Base-by-base conservation (phyloP, 1,140 invertebrate species). In the Drosophila paulistorum region DNA sequence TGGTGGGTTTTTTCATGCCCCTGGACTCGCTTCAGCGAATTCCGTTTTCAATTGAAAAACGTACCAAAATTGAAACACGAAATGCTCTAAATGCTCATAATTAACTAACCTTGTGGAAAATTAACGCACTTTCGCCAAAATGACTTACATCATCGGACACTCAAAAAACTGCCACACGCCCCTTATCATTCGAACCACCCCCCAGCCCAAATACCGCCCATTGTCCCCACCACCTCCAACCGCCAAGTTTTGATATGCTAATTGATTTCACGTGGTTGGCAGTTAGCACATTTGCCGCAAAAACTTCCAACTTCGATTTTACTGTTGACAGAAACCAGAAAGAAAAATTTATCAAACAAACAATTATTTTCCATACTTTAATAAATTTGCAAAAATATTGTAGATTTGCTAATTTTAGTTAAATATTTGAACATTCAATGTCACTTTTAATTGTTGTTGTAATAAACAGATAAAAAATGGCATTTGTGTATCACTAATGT, bases 211-310 rank as follows among this genome's bases (percentile, higher is more conserved):
- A 37, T 11, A 30, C 6, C 35, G n/a, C 6, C 30, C 6, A 5
- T 30, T 30, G 30, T 6, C 10, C 7, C 14, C 11, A 14, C 58
- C 14, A 10, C 58, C 58, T 41, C 37, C 10, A 1, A 30, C 30
- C 30, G 9, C 17, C 17, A 51, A 60, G 11, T 37, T 65, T 76
- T 76, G 66, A 77, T 77, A 69, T 70, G 84, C 83, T 89, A 87
- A 87, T 87, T 87, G 83, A 87, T 80, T 87, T 83, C 83, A 89
- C 83, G 84, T 87, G 83, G 79, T 55, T 42, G 55, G 64, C 41
- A 75, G 67, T 82, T 83, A 87, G 59, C 73, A 89, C 73, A 51
- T 58, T 67, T 14, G n/a, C 26, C 26, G 9, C 23, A 45, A 41
- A 26, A 39, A 39, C 37, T 39, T 17, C 45, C 20, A 17, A 11